A percentile compares a stretch with the other conserved stretches of the same genome.
These are phyloP conservation scores for Zaprionus kolodkinae DNA, from an alignment of 1,140 invertebrate species.

Conservation along the genomic window DNA sequence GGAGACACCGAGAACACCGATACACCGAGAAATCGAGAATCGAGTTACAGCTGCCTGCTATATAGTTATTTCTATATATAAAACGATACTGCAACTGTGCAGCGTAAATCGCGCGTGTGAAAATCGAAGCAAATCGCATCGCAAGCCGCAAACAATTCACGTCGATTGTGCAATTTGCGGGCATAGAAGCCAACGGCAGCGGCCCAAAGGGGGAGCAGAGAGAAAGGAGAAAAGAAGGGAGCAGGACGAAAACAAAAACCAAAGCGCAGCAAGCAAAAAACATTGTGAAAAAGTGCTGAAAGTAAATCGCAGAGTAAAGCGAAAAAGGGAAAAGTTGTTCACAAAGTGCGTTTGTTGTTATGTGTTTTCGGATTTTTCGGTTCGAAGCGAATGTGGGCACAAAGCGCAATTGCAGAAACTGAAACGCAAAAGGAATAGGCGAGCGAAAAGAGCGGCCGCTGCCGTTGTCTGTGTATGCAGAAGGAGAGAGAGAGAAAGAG, in stretches of 20 bases:
- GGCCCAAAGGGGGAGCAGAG: slow-evolving; percentile 34
- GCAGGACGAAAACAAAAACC: slow-evolving; percentile 2
- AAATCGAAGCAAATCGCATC: slow-evolving; percentile 18
- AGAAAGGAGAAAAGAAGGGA: not conserved
- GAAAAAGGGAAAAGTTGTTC: slow-evolving; percentile 11
- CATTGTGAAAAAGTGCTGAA: not conserved
- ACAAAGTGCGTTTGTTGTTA: slow-evolving; percentile 52
- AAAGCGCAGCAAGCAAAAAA: slow-evolving; percentile 5
- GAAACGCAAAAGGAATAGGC: slow-evolving; percentile 56
- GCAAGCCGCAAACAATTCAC: slow-evolving; percentile 36
- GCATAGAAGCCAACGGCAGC: slow-evolving; percentile 66
- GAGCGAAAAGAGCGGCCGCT: slow-evolving; percentile 51
- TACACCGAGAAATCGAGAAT: slow-evolving; percentile 17
- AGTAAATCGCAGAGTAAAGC: not conserved
- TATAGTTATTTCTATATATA: not conserved
- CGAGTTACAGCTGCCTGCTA: not conserved
- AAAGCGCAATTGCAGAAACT: slow-evolving; percentile 69
- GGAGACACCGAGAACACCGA: slow-evolving; percentile 8
- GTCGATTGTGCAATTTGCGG: slow-evolving; percentile 72
- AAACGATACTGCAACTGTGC: slow-evolving; percentile 48
- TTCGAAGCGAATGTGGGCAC: slow-evolving; percentile 61
- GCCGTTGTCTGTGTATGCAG: slow-evolving; percentile 58
- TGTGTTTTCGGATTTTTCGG: slow-evolving; percentile 57
- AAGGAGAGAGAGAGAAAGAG: slow-evolving; percentile 4
- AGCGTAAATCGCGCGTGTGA: slow-evolving; percentile 36